phyloP scores from a whole-genome alignment of 2,888 invertebrate genomes.

The Norana najaformis region DNA sequence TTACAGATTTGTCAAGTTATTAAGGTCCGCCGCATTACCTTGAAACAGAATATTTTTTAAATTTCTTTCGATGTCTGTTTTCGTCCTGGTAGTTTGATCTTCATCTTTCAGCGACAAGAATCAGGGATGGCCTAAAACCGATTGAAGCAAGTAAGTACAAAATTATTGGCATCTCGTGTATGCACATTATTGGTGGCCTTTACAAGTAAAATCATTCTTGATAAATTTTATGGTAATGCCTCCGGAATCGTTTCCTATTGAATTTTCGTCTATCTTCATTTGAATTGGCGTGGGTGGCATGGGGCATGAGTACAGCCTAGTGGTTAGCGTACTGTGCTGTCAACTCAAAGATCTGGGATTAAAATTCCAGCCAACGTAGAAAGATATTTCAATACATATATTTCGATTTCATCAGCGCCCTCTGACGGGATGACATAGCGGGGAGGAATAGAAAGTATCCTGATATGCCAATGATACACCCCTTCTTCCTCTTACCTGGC shows the following conservation, averaged over 20 bases:
- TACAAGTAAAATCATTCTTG: not conserved
- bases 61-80: not conserved
- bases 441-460: not conserved
- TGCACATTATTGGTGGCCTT: not conserved
- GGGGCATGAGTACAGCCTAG: too few relatives aligned
- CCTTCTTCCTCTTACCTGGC: too few relatives aligned
- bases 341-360: not conserved
- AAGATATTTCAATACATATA: not conserved
- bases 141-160: too few relatives aligned
- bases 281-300: not conserved
- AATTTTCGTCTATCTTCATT: too few relatives aligned
- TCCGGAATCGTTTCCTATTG: too few relatives aligned
- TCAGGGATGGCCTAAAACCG: not conserved
- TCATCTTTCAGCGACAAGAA: not conserved
- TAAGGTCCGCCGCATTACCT: not conserved
- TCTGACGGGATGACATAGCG: not conserved
- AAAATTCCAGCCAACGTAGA: not conserved
- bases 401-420: too few relatives aligned
- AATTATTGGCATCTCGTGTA: too few relatives aligned
- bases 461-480: not conserved
- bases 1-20: not conserved
- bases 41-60: not conserved
- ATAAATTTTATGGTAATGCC: not conserved
- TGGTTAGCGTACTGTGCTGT: not conserved
- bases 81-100: not conserved